Base-by-base conservation (phyloP, 2,113 vertebrate genomes). In the Pollachius pollachius region DNA sequence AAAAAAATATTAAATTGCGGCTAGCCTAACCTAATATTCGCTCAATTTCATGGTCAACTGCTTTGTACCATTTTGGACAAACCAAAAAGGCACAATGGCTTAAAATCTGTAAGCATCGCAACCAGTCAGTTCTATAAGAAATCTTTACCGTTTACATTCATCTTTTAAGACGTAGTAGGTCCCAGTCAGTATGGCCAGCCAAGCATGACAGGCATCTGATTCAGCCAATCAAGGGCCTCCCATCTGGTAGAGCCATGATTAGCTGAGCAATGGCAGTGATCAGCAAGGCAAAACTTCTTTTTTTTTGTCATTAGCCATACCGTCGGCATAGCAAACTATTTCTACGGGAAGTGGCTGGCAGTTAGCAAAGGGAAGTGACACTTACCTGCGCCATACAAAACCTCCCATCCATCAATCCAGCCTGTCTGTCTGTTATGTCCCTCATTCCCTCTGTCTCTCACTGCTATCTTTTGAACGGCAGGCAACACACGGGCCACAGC, bases 371-470 rank as follows among this genome's bases (percentile, higher is more conserved):
- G 84, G 81, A 86, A 87, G 81, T 78, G 85, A 81, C 60, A 85
- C 90, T 92, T 92, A 91, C 91, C 91, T 91, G 75, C 74, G 52
- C 78, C 73, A 86, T 86, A 89, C 90, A 88, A 85, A 87, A 89
- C 87, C 90, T 90, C 85, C 84, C 85, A 84, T 88, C 82, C 83
- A 74, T 81, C 80, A 85, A 75, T 76, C 82, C 54, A 57, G 15
- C 54, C 54, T 57, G 9, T 57, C 81, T 86, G 73, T 48, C 71
- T 75, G 41, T 48, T 48, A 11, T 80, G 74, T 67, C 81, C 67
- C 74, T 18, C 25, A 65, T 62, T 85, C 23, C 72, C 72, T 84
- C 81, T 86, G 73, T 48, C 71, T 75, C 81, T 81, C 72, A 87
- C 83, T 84, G 85, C 85, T 92, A 92, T 84, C 85, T 91, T 91